Base-by-base conservation (phyloP, 2,113 vertebrate genomes). In the Collichthys lucidus region DNA sequence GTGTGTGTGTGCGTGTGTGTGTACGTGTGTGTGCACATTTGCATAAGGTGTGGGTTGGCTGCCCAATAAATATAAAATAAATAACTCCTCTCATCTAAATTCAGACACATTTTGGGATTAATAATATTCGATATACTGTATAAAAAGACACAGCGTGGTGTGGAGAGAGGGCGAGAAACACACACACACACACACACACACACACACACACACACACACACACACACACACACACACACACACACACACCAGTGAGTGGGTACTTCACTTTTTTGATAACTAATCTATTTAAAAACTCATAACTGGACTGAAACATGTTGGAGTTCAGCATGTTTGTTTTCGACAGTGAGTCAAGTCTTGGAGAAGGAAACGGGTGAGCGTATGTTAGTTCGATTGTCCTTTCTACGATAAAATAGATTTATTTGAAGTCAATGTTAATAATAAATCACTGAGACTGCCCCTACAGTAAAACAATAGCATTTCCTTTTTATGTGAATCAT, bases 21-120 rank as follows among this genome's bases (percentile, higher is more conserved):
- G n/a, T 19, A 15, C 64, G 42, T 68, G 14, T 44, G 49, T 62
- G 56, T 26, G 49, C 1, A 15, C 20, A 61, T 81, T 69, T 76
- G 63, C 77, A 73, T 73, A 82, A 82, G n/a, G 22, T 76, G 80
- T 85, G 61, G 49, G 75, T 11, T 61, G 55, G 49, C 42, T 65
- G 77, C 70, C 40, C 74, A n/a, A 59, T 60, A 68, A 47, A 60
- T 29, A 29, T n/a, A n/a, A n/a, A 29, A 29, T 29, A 29, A 29
- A 29, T 29, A 29, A 68, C 10, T 61, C n/a, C 57, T 65, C 50
- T 55, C 74, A 74, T 74, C 14, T 44, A 14, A 62, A 69, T 40
- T 57, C 15, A 0, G 0, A 11, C 8, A 4, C 10, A 12, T 78
- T 78, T 49, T 44, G 8, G 16, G 42, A 71, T 71, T 55, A 79